phyloP scores from a whole-genome alignment of 2,113 vertebrate species.

The Phyllostomus discolor region DNA sequence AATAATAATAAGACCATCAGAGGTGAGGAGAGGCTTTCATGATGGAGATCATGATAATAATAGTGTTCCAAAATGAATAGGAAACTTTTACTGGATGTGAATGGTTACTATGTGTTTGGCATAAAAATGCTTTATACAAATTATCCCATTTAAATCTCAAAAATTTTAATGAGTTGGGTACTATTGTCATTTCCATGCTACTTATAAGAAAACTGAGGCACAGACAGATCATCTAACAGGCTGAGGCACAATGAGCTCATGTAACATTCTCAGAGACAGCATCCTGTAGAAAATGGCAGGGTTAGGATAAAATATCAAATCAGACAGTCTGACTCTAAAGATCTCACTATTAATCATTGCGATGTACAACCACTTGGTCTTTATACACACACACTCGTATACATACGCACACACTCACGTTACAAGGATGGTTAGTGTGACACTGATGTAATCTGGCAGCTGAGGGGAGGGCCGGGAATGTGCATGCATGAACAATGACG shows the following conservation, averaged over 20 bases:
- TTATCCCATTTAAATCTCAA: neutral
- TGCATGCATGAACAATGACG: too few species aligned
- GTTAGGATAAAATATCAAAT: neutral
- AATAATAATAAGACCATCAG: neutral
- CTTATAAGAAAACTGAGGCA: neutral
- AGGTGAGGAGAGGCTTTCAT: neutral
- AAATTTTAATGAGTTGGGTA: neutral
- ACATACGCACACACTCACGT: too few species aligned
- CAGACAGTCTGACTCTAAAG: neutral
- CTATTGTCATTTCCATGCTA: neutral
- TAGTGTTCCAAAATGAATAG: neutral
- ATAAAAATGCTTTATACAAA: neutral
- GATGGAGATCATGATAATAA: neutral
- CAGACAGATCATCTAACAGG: neutral
- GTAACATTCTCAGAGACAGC: neutral
- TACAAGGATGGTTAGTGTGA: too few species aligned
- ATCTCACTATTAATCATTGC: neutral
- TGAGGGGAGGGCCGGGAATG: too few species aligned
- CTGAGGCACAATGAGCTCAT: neutral
- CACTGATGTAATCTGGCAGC: too few species aligned
- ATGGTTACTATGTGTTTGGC: neutral
- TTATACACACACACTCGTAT: neutral
- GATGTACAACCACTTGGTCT: neutral
- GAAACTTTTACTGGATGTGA: neutral
- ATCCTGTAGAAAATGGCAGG: neutral